A percentile compares a stretch with the other conserved stretches of the same genome.
These are phyloP conservation scores for Eulemur macaco DNA, from an alignment of 2,113 vertebrate species.

Conservation along the genomic window DNA sequence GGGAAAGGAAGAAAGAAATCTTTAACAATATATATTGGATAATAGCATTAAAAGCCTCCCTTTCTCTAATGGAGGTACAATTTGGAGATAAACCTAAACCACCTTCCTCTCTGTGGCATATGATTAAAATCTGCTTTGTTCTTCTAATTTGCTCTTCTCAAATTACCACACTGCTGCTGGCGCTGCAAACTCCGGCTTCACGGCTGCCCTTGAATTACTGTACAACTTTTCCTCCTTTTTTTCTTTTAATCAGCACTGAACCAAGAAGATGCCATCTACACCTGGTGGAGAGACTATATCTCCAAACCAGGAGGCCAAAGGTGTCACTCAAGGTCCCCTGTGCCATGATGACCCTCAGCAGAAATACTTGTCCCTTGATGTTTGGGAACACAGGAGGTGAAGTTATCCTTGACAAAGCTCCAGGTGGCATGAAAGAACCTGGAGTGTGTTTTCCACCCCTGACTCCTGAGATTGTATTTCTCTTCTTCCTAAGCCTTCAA, in stretches of 20 bases:
- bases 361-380: constrained; percentile 43
- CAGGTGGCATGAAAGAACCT: constrained; percentile 33
- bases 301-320: background rate
- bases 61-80: constrained; percentile 58
- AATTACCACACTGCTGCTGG: constrained; percentile 65
- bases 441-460: background rate
- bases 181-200: constrained; percentile 46
- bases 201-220: constrained; percentile 55
- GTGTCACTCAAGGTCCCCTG: background rate
- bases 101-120: constrained; percentile 54
- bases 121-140: constrained; percentile 79
- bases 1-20: constrained; percentile 11
- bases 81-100: constrained; percentile 63
- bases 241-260: constrained; percentile 57
- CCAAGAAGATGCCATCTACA: constrained; percentile 37
- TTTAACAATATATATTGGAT: constrained; percentile 54
- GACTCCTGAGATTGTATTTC: constrained; percentile 50
- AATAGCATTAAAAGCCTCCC: constrained; percentile 50
- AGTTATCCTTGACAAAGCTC: constrained; percentile 35
- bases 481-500: background rate
- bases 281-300: background rate
- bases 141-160: constrained; percentile 71
- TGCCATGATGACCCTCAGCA: background rate
- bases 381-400: background rate
- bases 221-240: background rate